Evolutionary conservation across 2,797 vertebrate genomes (phyloP), one percentile per base, ranked within the genome.

Genomic region (Nothura maculosa): DNA sequence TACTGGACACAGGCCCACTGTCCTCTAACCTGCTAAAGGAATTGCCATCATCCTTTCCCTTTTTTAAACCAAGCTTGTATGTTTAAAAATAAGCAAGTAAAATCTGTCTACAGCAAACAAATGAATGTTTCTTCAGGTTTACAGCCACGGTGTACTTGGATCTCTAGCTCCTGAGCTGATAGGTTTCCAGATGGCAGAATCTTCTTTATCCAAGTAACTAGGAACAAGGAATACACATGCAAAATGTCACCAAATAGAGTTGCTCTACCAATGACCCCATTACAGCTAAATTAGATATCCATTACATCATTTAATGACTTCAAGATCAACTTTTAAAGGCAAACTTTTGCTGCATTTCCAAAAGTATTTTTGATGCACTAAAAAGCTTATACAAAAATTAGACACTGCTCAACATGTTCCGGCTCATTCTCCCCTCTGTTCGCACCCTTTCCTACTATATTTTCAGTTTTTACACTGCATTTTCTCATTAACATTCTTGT

Each of bases 401-500:
- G 73, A 45, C 54, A 80, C 43, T 62, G 73, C 47, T 62, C 66
- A 85, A 40, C 8, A 34, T 1, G 16, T 77, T 87, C 43, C 60
- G 40, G n/a, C 36, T 60, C 12, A 25, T 70, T 81, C 66, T 76
- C 64, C 38, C 75, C 80, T 70, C 83, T 86, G 43, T 83, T 95
- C 87, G 74, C 64, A 92, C 54, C 48, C 67, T 73, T 86, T 73
- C 47, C 63, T 79, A 47, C 63, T 54, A 57, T 1, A 7, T 40
- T 89, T 85, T 27, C 38, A 83, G 57, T 32, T 93, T 93, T 81
- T 86, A 91, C 70, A 90, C 66, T 74, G 60, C 43, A 52, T 87
- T 93, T 96, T 89, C 87, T 91, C 45, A 72, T 73, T 85, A 87
- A 89, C 73, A 66, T 58, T 87, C 85, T 67, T 61, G 48, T 42